Conservation (phyloP, 2,888 invertebrate species). For the Galeopsomyia nigrocyanea region DNA sequence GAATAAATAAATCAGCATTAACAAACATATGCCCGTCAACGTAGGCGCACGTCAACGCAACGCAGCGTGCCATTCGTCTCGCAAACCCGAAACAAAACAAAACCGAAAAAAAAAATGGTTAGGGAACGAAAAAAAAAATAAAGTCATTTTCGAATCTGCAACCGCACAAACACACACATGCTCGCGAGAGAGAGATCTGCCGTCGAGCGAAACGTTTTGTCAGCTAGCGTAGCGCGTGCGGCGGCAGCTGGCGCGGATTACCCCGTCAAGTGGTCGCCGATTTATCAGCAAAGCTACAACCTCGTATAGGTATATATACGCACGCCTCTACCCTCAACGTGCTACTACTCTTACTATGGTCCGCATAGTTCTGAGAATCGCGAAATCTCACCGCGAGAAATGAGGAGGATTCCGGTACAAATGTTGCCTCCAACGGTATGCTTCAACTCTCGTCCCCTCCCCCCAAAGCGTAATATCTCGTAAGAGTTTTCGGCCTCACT, state of each 20-base stretch:
- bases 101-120: not conserved
- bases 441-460: too few species aligned
- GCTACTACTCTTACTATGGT: not conserved
- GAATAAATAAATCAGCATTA: too few species aligned
- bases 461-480: too few species aligned
- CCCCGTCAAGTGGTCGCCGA: slow-evolving; percentile 38
- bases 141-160: not conserved
- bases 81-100: not conserved
- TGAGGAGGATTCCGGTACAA: slow-evolving; percentile 37
- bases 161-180: too few species aligned
- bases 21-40: too few species aligned
- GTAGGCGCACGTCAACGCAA: too few species aligned
- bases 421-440: slow-evolving; percentile 1
- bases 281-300: slow-evolving; percentile 18
- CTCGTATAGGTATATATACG: not conserved
- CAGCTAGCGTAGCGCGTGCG: not conserved
- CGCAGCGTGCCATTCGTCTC: not conserved
- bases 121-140: slow-evolving; percentile 1
- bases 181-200: too few species aligned
- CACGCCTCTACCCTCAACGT: not conserved
- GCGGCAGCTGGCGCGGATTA: slow-evolving; percentile 19
- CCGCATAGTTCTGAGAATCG: slow-evolving; percentile 1
- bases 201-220: not conserved
- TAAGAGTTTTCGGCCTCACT: too few species aligned
- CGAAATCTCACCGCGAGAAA: slow-evolving; percentile 37